Evolutionary conservation across 2,888 invertebrate species (phyloP), one percentile per base, ranked within the genome.

Genomic region (Brachypterus glaber): DNA sequence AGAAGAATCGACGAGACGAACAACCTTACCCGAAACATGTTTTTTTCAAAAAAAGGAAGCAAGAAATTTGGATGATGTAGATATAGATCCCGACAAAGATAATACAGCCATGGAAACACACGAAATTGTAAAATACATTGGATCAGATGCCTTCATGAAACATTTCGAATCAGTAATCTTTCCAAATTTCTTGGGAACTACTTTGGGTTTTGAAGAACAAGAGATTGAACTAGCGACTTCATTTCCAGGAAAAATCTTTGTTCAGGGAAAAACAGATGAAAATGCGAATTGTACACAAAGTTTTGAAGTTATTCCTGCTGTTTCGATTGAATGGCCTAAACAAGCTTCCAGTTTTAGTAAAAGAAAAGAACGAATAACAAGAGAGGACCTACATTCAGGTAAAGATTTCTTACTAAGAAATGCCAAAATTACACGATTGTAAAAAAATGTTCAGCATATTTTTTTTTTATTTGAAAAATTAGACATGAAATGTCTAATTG

Each of bases 221-320:
- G 67, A 73, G 9, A 62, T 82, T 2, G 60, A 66, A n/a, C 59
- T 63, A 29, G 74, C 76, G 9, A 72, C 40, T 74, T 74, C 21
- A 75, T 79, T 46, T 78, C 80, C 2, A 77, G 79, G 1, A 76
- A 77, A 41, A 72, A 86, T 44, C 77, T 78, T 51, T 81, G 79
- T 17, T 47, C 33, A 4, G 45, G 49, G 15, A 71, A 68, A 49
- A 50, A 62, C 2, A 63, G 63, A 37, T 64, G 5, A 7, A n/a
- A n/a, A n/a, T n/a, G n/a, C n/a, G n/a, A n/a, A n/a, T n/a, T n/a
- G n/a, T n/a, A n/a, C n/a, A n/a, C n/a, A n/a, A n/a, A n/a, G n/a
- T n/a, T 80, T 73, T 52, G 81, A 83, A 66, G 70, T 87, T 8
- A 72, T 78, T 50, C 84, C 86, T 5, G 76, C 81, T n/a, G 66